These are phyloP conservation scores for Antheraea yamamai DNA, from an alignment of 2,888 invertebrate genomes.

Conservation along the genomic window DNA sequence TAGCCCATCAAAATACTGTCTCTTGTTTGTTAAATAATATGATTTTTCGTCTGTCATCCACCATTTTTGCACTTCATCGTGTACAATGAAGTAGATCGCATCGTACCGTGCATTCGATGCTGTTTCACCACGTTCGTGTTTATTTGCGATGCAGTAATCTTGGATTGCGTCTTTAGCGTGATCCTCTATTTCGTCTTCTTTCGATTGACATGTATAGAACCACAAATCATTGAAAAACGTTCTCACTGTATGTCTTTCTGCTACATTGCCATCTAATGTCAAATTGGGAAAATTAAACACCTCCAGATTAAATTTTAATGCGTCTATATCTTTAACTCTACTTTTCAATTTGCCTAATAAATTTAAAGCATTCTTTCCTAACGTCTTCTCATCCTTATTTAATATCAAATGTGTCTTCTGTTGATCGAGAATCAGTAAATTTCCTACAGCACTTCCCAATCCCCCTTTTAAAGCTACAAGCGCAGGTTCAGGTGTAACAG, in stretches of 20 bases:
- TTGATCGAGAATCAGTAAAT: slow-evolving; percentile 4
- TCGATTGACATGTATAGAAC: slow-evolving; percentile 4
- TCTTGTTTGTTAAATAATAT: slow-evolving; percentile 7
- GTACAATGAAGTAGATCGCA: slow-evolving; percentile 5
- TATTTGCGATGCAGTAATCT: slow-evolving; percentile 8
- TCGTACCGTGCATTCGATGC: background rate
- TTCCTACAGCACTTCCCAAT: slow-evolving; percentile 10
- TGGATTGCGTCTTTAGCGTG: slow-evolving; percentile 6
- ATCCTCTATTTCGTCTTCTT: slow-evolving; percentile 7
- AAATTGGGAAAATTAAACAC: background rate
- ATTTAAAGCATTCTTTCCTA: slow-evolving; percentile 2
- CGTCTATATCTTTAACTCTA: slow-evolving; percentile 12
- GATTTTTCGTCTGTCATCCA: slow-evolving; percentile 12
- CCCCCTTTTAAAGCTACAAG: slow-evolving; percentile 1
- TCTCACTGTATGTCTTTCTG: background rate
- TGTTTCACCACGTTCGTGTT: slow-evolving; percentile 1
- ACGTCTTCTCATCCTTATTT: background rate
- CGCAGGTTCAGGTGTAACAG: background rate
- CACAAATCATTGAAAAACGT: slow-evolving; percentile 1
- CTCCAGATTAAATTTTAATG: background rate
- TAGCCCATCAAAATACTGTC: background rate
- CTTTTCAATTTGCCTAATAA: slow-evolving; percentile 3
- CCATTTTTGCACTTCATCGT: slow-evolving; percentile 13
- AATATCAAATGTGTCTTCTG: background rate
- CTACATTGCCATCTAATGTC: background rate